Evolutionary conservation across 2,113 vertebrate species (phyloP), one percentile per base, ranked within the genome.

Genomic region (Plecturocebus donacophilus): DNA sequence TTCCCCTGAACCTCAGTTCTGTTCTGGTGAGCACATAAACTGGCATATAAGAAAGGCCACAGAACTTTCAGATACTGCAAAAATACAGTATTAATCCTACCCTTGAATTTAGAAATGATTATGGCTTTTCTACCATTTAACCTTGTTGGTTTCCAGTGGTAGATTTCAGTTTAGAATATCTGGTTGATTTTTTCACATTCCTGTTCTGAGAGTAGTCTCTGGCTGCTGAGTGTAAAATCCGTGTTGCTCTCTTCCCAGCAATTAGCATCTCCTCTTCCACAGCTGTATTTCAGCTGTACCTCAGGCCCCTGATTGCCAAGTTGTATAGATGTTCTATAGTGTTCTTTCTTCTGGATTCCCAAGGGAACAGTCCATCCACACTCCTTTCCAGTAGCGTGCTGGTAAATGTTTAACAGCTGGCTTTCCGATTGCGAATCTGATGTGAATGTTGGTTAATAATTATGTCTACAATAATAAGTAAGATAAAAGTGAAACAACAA

Each of bases 401-500:
- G 32, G 49, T 27, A 35, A 93, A 42, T 45, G 25, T 21, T 88
- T 90, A 93, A 38, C 32, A 92, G 70, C 64, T 2, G 0, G 27
- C 52, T 95, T 88, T 82, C 75, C 61, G 52, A 23, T 10, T 30
- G 13, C 21, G 47, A 32, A 27, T 73, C 70, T 42, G 35, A 58
- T n/a, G 27, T 8, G 23, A 83, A 89, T 27, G 19, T 38, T 64
- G 68, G n/a, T 23, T 38, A n/a, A 66, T 66, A 21, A 90, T 16
- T 84, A 47, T 49, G 68, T 40, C 66, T 85, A 35, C 40, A 86
- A 52, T 71, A 54, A 90, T 35, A 47, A 64, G 9, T 77, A 83
- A 97, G 73, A 75, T 16, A 89, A 92, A 83, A 90, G 27, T 47
- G 20, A 91, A 82, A 49, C 79, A 85, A 73, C 16, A 56, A 76